These are phyloP conservation scores for Platanista minor DNA, from an alignment of 2,113 vertebrate species.

Conservation along the genomic window DNA sequence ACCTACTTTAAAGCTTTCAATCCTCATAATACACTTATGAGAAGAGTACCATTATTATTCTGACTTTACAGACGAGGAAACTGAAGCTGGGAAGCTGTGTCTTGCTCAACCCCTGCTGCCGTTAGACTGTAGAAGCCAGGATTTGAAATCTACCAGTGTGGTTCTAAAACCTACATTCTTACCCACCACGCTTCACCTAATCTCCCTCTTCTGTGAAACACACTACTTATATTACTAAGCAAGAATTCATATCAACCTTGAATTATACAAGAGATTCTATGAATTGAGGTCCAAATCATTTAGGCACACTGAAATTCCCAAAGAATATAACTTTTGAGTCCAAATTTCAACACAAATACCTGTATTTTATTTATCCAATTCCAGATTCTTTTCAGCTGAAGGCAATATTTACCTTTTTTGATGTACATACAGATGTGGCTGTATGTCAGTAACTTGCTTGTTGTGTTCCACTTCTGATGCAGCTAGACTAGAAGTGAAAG, in stretches of 20 bases:
- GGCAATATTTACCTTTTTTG: neutral
- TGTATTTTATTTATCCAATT: neutral
- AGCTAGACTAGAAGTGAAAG: neutral
- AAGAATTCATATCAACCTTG: neutral
- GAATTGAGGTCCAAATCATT: neutral
- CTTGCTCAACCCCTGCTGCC: neutral
- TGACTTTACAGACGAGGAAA: neutral
- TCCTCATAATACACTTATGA: neutral
- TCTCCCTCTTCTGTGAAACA: neutral
- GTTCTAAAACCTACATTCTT: neutral
- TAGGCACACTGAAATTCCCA: neutral
- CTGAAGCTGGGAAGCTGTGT: neutral
- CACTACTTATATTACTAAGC: neutral
- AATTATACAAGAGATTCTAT: neutral
- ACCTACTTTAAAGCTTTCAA: neutral
- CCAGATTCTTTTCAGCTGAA: neutral
- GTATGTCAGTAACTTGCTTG: neutral
- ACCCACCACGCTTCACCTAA: neutral
- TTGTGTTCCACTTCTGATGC: neutral
- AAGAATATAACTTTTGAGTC: neutral
- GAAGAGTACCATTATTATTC: neutral
- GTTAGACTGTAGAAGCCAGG: neutral
- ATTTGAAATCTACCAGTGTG: neutral
- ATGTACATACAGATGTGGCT: neutral
- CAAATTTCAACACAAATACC: conserved; percentile 22